A percentile compares a stretch with the other conserved stretches of the same genome.
phyloP scores from a whole-genome alignment of 2,888 invertebrate genomes.

The Neoitamus cyanurus region DNA sequence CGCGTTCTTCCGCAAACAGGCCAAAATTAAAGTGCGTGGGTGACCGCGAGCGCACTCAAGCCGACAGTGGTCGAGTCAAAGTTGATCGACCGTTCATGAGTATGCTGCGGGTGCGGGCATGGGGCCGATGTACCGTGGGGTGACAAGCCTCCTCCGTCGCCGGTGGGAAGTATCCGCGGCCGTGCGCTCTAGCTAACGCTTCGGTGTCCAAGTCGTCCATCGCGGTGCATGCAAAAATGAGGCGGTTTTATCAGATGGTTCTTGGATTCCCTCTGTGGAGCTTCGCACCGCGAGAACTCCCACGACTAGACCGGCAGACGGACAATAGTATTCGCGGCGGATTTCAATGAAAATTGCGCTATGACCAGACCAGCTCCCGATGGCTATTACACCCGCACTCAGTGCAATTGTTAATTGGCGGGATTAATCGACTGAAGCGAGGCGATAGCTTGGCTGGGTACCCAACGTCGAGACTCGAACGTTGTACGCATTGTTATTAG shows the following conservation, averaged over 20 bases:
- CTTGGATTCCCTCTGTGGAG: not conserved
- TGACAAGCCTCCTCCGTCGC: not conserved
- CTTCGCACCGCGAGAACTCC: not conserved
- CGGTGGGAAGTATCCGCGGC: not conserved
- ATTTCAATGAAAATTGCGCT: not conserved
- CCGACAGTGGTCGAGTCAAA: not conserved
- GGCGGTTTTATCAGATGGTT: not conserved
- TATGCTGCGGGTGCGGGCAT: not conserved
- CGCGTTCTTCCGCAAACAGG: slow-evolving; percentile 23
- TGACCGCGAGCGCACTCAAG: not conserved
- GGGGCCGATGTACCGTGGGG: slow-evolving; percentile 5
- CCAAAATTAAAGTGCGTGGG: slow-evolving; percentile 36
- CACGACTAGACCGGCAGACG: not conserved
- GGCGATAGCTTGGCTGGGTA: not conserved
- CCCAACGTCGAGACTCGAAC: not conserved
- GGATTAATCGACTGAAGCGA: not conserved
- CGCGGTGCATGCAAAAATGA: slow-evolving; percentile 15
- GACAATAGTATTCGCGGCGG: not conserved
- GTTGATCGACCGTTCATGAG: slow-evolving; percentile 34
- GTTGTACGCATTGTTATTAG: not conserved
- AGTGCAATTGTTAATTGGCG: not conserved
- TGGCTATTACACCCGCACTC: not conserved
- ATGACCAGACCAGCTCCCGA: not conserved
- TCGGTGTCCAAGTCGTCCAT: not conserved
- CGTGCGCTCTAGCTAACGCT: not conserved